Percentiles rank a stretch among this genome's conserved stretches.
These are phyloP conservation scores for Epizoanthus ramosus DNA, from an alignment of 92 coral and sea anemone genomes.

Conservation along the genomic window DNA sequence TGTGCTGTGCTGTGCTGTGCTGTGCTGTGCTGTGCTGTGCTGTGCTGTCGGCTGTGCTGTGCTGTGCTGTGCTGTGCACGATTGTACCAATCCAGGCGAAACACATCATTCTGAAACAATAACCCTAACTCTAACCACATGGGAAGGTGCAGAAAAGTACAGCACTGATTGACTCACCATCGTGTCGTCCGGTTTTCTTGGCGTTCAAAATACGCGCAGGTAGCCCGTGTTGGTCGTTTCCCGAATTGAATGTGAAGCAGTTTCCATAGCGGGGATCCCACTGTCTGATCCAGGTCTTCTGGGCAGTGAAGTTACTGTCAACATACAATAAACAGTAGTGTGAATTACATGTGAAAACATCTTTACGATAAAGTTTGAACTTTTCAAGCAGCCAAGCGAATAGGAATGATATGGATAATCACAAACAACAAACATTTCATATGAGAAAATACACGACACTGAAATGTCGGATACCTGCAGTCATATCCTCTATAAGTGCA, in stretches of 20 bases:
- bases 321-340: background rate
- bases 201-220: background rate
- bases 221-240: background rate
- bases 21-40: too few relatives aligned
- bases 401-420: background rate
- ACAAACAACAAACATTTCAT: background rate
- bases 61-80: too few relatives aligned
- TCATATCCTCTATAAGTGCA: constrained; percentile 28
- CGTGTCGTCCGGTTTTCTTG: constrained; percentile 27
- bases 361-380: too few relatives aligned
- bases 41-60: too few relatives aligned
- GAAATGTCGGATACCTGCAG: constrained; percentile 13
- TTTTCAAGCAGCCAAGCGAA: too few relatives aligned
- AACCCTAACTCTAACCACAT: too few relatives aligned
- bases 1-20: too few relatives aligned
- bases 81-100: too few relatives aligned
- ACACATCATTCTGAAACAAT: too few relatives aligned
- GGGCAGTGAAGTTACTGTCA: constrained; percentile 16
- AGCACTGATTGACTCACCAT: constrained; percentile 12
- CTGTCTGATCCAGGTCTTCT: constrained; percentile 9
- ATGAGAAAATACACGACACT: background rate
- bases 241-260: constrained; percentile 32
- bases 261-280: constrained; percentile 31
- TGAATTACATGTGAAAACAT: too few relatives aligned
- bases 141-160: too few relatives aligned